These are phyloP conservation scores for Athene noctua DNA, from an alignment of 2,113 vertebrate genomes.

Conservation along the genomic window DNA sequence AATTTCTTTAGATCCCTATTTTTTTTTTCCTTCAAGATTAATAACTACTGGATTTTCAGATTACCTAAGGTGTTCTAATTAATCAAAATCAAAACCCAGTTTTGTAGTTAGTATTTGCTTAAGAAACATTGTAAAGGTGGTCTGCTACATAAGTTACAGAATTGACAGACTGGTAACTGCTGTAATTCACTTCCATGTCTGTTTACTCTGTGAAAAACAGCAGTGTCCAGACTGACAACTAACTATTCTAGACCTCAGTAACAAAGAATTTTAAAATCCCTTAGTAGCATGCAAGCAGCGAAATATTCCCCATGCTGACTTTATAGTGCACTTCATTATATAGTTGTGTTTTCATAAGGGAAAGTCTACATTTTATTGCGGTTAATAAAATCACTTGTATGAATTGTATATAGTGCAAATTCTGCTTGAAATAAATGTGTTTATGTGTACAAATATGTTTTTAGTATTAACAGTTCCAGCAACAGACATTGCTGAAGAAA, in stretches of 20 bases:
- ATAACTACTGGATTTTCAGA: neutral
- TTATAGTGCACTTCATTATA: neutral
- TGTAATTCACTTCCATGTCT: neutral
- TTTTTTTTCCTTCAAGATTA: neutral
- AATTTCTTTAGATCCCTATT: neutral
- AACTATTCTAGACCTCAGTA: neutral
- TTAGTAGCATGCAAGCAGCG: neutral
- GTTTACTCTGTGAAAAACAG: neutral
- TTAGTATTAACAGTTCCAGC: slow-evolving; percentile 88
- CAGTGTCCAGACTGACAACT: neutral
- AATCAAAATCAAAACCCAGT: neutral
- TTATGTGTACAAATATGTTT: slow-evolving; percentile 20
- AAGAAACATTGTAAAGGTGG: neutral
- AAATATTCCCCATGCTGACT: neutral
- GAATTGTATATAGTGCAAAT: neutral
- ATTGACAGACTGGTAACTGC: neutral
- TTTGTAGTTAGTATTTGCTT: neutral
- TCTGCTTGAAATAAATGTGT: neutral
- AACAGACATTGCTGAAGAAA: slow-evolving; percentile 89
- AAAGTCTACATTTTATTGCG: neutral
- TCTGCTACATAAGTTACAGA: neutral
- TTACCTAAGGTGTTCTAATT: neutral
- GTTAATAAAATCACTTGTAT: neutral
- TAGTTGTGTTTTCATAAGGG: neutral
- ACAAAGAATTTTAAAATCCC: neutral